phyloP scores from a whole-genome alignment of 2,113 vertebrate genomes.

The Chascanopsetta lugubris region DNA sequence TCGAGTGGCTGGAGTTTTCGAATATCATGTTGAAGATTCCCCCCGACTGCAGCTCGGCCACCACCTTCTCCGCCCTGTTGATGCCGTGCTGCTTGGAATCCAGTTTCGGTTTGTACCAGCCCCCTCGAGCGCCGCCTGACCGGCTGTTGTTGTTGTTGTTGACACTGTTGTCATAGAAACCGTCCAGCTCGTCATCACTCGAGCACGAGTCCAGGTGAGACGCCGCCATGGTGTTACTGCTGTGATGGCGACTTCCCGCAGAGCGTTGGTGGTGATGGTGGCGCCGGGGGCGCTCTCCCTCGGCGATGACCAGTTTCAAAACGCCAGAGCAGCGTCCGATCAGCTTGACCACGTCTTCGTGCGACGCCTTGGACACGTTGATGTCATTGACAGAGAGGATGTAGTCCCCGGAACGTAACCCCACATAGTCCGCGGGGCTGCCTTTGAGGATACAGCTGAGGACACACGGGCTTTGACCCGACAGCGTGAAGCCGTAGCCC shows the following conservation, averaged over 20 bases:
- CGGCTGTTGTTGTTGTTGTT: conserved; percentile 73
- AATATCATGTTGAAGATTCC: conserved; percentile 98
- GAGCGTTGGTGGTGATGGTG: conserved; percentile 68
- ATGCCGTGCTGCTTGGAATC: conserved; percentile 93
- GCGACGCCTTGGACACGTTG: conserved; percentile 92
- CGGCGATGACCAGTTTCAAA: conserved; percentile 88
- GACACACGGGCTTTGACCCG: conserved; percentile 93
- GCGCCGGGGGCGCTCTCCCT: conserved; percentile 76
- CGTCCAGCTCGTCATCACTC: conserved; percentile 91
- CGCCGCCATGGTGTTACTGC: conserved; percentile 52
- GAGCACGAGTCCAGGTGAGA: conserved; percentile 87
- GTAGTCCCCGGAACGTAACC: conserved; percentile 91
- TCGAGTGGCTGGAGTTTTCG: conserved; percentile 87
- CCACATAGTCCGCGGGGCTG: conserved; percentile 93
- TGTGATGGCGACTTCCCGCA: conserved; percentile 55
- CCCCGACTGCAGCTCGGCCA: conserved; percentile 95
- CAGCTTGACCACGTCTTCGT: conserved; percentile 97
- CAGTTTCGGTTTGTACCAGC: conserved; percentile 87
- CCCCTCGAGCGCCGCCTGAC: conserved; percentile 64
- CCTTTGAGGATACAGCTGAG: conserved; percentile 92
- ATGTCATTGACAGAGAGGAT: conserved; percentile 94
- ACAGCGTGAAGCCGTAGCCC: conserved; percentile 94
- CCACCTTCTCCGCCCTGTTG: conserved; percentile 93
- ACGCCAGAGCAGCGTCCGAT: conserved; percentile 95
- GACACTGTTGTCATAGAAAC: conserved; percentile 84